A percentile compares a stretch with the other conserved stretches of the same genome.
Conservation (phyloP, 2,113 vertebrate species). For the Herpetotheres cachinnans region DNA sequence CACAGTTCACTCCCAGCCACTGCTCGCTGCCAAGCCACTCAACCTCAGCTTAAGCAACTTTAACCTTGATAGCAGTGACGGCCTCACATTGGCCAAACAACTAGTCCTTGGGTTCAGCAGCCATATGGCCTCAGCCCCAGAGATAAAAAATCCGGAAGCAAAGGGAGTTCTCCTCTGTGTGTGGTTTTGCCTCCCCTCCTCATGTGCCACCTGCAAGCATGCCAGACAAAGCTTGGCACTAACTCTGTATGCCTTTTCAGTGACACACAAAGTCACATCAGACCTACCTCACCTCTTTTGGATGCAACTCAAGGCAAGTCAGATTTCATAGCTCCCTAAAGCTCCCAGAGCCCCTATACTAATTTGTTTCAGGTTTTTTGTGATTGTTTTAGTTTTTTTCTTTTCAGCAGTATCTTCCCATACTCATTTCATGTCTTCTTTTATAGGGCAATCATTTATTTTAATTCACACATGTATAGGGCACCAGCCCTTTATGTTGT, state of each 20-base stretch:
- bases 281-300: neutral
- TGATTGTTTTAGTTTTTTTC: neutral
- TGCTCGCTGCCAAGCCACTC: neutral
- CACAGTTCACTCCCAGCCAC: neutral
- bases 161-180: neutral
- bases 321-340: neutral
- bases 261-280: neutral
- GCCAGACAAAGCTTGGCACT: neutral
- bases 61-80: rapidly evolving
- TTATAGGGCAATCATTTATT: neutral
- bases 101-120: neutral
- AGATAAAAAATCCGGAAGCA: neutral
- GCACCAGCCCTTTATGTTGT: neutral
- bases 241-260: neutral
- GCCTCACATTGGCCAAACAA: neutral
- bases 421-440: neutral
- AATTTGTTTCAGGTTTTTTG: neutral
- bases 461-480: neutral
- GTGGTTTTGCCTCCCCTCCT: neutral
- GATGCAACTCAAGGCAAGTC: neutral
- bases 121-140: neutral
- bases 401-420: neutral
- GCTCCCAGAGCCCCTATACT: neutral
- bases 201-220: neutral
- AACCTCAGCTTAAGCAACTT: neutral